Conservation (phyloP, 2,888 invertebrate genomes). For the Plusia festucae region DNA sequence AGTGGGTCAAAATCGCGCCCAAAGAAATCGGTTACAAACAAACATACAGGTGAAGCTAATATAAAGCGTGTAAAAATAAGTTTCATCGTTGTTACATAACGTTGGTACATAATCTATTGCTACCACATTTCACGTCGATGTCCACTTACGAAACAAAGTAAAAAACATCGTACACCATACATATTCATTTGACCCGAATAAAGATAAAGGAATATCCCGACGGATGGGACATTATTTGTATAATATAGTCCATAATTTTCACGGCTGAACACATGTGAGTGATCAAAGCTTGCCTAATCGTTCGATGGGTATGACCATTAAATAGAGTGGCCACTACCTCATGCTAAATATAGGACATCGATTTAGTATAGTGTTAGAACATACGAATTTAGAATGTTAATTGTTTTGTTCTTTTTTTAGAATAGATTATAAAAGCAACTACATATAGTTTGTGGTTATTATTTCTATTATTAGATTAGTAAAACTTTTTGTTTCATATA, state of each 20-base stretch:
- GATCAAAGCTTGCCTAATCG: conserved; percentile 74
- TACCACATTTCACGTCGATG: neutral
- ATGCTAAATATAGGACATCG: conserved; percentile 37
- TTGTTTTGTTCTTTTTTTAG: neutral
- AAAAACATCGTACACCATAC: conserved; percentile 12
- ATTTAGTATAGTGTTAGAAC: neutral
- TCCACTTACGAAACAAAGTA: conserved; percentile 4
- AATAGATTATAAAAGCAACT: neutral
- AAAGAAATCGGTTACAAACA: too few species aligned
- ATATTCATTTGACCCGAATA: conserved; percentile 54
- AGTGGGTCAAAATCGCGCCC: too few species aligned
- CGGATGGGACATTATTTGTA: conserved; percentile 52
- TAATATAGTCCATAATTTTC: conserved; percentile 57
- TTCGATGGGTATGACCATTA: conserved; percentile 50
- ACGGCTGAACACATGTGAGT: conserved; percentile 58
- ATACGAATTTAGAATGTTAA: neutral
- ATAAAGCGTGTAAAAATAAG: too few species aligned
- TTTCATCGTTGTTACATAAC: neutral
- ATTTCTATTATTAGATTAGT: too few species aligned
- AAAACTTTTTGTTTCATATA: too few species aligned
- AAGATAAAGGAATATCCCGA: conserved; percentile 19
- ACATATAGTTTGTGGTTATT: too few species aligned
- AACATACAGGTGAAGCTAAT: too few species aligned
- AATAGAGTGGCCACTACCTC: conserved; percentile 37
- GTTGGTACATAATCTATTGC: neutral